Evolutionary conservation across 2,113 vertebrate species (phyloP), one percentile per base, ranked within the genome.

Genomic region (Misgurnus mizolepis): DNA sequence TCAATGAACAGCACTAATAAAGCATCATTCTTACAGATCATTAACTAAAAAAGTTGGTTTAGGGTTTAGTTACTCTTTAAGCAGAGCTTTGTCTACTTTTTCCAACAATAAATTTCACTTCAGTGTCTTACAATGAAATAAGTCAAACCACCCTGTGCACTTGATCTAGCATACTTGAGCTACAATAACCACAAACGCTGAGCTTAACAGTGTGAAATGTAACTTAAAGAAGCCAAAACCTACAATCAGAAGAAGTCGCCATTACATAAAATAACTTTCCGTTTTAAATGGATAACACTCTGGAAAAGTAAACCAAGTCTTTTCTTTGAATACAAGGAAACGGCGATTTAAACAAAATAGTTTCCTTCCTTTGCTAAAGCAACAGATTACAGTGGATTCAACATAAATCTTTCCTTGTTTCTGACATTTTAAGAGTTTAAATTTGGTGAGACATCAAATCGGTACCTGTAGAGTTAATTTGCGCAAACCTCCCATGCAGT

Each of bases 341-440:
- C 34, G 41, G 34, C 7, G 34, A 56, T 11, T 74, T 74, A 74
- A 45, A 18, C 7, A 7, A 61, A 61, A 74, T 61, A 45, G 40
- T 60, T 74, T 61, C n/a, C 71, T 74, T 73, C 71, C 70, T 73
- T 27, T 60, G 39, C 17, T 73, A 18, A 58, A 74, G 40, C 53
- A 73, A 5, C 55, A 74, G 4, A 73, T 73, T 12, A n/a, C 11
- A 27, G 22, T 34, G 12, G 34, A 50, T 70, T 74, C 45, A 61
- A 18, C 69, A 74, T 15, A 4, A 74, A 60, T 15, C 0, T 12
- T 22, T 27, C n/a, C 12, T 3, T 41, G 12, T 12, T 34, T 72
- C 15, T 58, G 34, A 17, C 11, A 34, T 41, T 41, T 34, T 15
- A 17, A 17, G 34, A 56, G 34, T 11, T 74, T 17, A 74, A 2